Evolutionary conservation across 1,140 invertebrate species (phyloP).

Genomic region (Aphaenogaster floridana): DNA sequence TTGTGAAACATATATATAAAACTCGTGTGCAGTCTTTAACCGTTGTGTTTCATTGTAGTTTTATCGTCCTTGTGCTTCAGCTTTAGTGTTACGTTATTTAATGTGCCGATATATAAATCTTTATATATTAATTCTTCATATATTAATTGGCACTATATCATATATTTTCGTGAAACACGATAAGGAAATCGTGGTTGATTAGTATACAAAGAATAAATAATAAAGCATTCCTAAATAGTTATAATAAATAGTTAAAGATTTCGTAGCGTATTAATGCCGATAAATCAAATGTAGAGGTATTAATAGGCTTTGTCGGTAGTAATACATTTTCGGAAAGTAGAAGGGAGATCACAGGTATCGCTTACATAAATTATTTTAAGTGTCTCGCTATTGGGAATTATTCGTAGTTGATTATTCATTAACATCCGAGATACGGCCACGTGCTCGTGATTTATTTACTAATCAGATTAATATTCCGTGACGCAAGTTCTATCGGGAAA

Average conservation of each 20-base stretch:
- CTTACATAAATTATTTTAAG: slow-evolving; percentile 54
- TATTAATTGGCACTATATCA: slow-evolving; percentile 31
- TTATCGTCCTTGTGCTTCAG: slow-evolving; percentile 33
- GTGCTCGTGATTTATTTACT: slow-evolving; percentile 27
- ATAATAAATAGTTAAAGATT: slow-evolving; percentile 7
- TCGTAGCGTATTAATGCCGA: slow-evolving; percentile 4
- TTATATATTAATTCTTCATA: slow-evolving; percentile 15
- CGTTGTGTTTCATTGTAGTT: slow-evolving; percentile 25
- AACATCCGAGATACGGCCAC: neutral
- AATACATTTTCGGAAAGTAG: slow-evolving; percentile 50
- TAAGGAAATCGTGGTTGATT: slow-evolving; percentile 25
- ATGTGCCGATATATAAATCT: slow-evolving; percentile 25
- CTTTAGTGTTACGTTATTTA: slow-evolving; percentile 38
- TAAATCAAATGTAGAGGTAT: slow-evolving; percentile 33
- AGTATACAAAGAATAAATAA: slow-evolving; percentile 40
- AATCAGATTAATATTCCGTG: slow-evolving; percentile 29
- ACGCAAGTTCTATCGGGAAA: slow-evolving; percentile 11
- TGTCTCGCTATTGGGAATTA: slow-evolving; percentile 55
- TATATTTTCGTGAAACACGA: slow-evolving; percentile 2
- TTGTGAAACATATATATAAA: slow-evolving; percentile 57
- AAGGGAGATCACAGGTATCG: slow-evolving; percentile 24
- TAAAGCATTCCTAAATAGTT: slow-evolving; percentile 48
- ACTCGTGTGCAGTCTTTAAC: slow-evolving; percentile 40
- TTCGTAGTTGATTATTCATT: slow-evolving; percentile 30
- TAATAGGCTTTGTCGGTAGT: slow-evolving; percentile 37